Base-by-base conservation (phyloP, 2,113 vertebrate species). In the Tylochromis polylepis region DNA sequence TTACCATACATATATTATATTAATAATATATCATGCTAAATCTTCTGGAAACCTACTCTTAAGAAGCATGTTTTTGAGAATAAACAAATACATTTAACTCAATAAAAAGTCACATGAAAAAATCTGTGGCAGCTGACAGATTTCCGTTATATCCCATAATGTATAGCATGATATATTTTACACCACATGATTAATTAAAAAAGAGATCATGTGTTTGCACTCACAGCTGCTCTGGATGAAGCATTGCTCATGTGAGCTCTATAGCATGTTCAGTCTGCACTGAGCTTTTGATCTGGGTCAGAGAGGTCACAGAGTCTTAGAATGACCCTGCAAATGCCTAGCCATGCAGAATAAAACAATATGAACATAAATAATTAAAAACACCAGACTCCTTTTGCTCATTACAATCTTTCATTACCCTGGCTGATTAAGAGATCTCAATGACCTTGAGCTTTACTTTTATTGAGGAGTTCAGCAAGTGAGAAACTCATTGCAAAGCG, bases 301-400 rank as follows among this genome's bases (percentile, higher is more conserved):
- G 34, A 67, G 57, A 38, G 57, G 36, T 3, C 49, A 88, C 18
- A 79, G 85, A 85, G 34, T 90, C 75, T 91, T 79, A 43, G 57
- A 89, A 77, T 83, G 83, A 91, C 88, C 93, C 65, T 79, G 79
- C 81, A 88, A 85, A 86, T 5, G 41, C 18, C 4, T 4, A 27
- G 8, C 59, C 67, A 79, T 20, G 56, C 59, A 87, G 55, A 81
- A 84, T 81, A 84, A 79, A 38, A 90, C 79, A 86, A 86, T 24
- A 81, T 4, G 6, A 85, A 29, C 12, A 85, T 94, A 16, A 59
- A 94, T 88, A 81, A 94, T 95, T 91, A 16, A 93, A 67, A 59
- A 79, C 41, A 46, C 56, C 70, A 27, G 22, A 91, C 80, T 85
- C 67, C 57, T 86, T 79, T 70, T 59, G 82, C 85, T 93, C 89